Evolutionary conservation across 1,140 invertebrate genomes (phyloP).

Genomic region (Homarus americanus): DNA sequence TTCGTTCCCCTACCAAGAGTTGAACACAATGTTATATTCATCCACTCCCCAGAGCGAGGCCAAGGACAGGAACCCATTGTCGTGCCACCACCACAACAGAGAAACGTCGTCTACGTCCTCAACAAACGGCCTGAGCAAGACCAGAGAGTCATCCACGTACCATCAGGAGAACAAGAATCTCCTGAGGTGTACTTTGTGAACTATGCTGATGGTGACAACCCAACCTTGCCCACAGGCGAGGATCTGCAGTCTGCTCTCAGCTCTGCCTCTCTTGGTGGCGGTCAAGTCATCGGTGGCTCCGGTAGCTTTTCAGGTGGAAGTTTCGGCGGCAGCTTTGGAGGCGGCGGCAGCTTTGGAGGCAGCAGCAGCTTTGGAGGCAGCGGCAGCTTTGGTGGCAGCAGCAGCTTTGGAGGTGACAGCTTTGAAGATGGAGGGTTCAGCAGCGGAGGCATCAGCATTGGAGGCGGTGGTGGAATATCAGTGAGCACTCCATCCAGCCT

Average conservation of each 20-base stretch:
- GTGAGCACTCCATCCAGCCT: not conserved
- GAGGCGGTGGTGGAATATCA: not conserved
- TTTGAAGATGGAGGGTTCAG: not conserved
- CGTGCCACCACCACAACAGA: constrained; percentile 40
- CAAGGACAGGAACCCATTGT: constrained; percentile 3
- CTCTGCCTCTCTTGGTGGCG: constrained; percentile 30
- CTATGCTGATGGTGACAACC: constrained; percentile 47
- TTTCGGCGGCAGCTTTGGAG: not conserved
- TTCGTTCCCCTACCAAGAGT: constrained; percentile 20
- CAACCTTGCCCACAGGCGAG: constrained; percentile 27
- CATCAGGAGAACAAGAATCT: not conserved
- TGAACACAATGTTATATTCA: constrained; percentile 37
- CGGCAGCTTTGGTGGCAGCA: not conserved
- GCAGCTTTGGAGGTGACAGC: constrained; percentile 1
- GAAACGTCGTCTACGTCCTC: constrained; percentile 47
- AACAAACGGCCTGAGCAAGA: constrained; percentile 20
- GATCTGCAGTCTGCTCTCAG: constrained; percentile 45
- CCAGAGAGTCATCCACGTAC: constrained; percentile 43
- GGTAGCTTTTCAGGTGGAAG: not conserved
- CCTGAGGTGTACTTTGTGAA: constrained; percentile 50
- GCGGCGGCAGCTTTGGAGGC: not conserved
- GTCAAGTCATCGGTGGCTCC: constrained; percentile 27
- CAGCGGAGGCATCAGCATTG: not conserved
- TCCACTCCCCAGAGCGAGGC: constrained; percentile 25
- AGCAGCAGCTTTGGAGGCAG: not conserved